Percentiles rank a stretch among this genome's conserved stretches.
These are phyloP conservation scores for Trichopria drosophilae DNA, from an alignment of 2,888 invertebrate genomes.

Conservation along the genomic window DNA sequence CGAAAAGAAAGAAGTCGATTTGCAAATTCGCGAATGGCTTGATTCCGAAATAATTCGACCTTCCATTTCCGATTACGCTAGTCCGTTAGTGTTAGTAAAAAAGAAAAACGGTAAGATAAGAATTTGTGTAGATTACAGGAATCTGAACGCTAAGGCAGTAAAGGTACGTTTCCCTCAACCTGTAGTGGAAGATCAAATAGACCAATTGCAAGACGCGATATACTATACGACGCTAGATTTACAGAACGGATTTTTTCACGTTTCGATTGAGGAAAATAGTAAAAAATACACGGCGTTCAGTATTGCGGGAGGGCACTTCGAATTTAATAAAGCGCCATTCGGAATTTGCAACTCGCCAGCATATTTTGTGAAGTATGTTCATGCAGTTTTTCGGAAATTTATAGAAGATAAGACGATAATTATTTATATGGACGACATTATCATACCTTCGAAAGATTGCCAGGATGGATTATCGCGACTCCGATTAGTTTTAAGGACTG, in stretches of 20 bases:
- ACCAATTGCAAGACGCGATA: not conserved
- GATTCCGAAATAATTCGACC: constrained; percentile 8
- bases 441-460: too few relatives aligned
- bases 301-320: constrained; percentile 3
- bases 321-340: constrained; percentile 7
- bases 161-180: constrained; percentile 11
- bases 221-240: constrained; percentile 9
- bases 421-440: too few relatives aligned
- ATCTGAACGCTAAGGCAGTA: not conserved
- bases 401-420: too few relatives aligned
- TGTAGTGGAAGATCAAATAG: constrained; percentile 5
- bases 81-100: constrained; percentile 5
- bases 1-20: not conserved
- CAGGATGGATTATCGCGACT: constrained; percentile 6
- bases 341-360: constrained; percentile 14
- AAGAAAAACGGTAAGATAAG: constrained; percentile 8
- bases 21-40: constrained; percentile 9
- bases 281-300: constrained; percentile 1
- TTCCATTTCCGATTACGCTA: constrained; percentile 7
- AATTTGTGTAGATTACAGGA: constrained; percentile 11
- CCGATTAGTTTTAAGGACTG: too few relatives aligned
- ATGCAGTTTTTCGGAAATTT: constrained; percentile 20
- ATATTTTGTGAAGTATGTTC: constrained; percentile 17
- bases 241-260: constrained; percentile 31
- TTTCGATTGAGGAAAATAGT: constrained; percentile 19